Percentiles rank a stretch among this genome's conserved stretches.
These are phyloP conservation scores for Anniella stebbinsi DNA, from an alignment of 2,797 vertebrate species.

Conservation along the genomic window DNA sequence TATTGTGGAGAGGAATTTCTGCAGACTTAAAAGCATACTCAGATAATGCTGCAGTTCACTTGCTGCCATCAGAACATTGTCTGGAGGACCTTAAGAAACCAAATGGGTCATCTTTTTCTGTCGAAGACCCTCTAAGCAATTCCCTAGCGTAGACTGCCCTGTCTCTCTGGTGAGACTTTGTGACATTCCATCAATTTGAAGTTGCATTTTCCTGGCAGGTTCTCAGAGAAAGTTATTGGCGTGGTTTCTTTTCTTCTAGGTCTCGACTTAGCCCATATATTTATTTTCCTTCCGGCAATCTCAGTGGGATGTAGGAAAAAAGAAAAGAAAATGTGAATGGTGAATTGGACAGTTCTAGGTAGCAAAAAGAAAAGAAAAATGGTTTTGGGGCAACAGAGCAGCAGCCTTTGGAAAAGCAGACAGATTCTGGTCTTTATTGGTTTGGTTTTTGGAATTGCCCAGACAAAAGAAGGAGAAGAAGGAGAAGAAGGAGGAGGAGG, in stretches of 20 bases:
- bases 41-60: background rate
- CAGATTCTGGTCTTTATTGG: too few species aligned
- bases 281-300: conserved; percentile 4
- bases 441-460: too few species aligned
- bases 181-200: background rate
- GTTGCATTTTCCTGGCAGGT: background rate
- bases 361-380: background rate
- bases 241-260: background rate
- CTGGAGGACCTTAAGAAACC: background rate
- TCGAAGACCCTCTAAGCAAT: background rate
- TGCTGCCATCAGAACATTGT: background rate
- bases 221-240: background rate
- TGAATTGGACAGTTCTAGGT: background rate
- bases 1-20: too few species aligned
- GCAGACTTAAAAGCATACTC: background rate
- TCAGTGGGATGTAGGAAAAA: background rate
- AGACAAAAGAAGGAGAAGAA: too few species aligned
- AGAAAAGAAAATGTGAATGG: background rate
- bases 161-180: background rate
- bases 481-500: too few species aligned
- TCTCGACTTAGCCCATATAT: background rate
- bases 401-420: background rate
- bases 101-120: background rate
- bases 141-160: background rate
- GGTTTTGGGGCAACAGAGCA: background rate